Evolutionary conservation across 2,888 invertebrate species (phyloP), one percentile per base, ranked within the genome.

Genomic region (Psococerastis gibbosa): DNA sequence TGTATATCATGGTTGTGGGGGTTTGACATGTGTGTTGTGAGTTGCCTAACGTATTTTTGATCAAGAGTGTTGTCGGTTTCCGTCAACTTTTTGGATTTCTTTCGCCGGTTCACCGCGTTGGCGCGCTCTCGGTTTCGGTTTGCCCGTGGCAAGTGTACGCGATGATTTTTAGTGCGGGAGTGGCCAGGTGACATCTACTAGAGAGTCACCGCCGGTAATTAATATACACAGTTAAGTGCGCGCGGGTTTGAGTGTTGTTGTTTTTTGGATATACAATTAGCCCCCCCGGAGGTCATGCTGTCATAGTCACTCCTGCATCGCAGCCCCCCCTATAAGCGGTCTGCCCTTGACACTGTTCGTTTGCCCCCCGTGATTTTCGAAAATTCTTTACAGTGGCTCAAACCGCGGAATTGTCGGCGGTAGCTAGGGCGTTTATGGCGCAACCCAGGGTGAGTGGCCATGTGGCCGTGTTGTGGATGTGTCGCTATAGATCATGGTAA

Each of bases 391-490:
- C 17, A 38, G 38, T 38, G 38, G 38, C 38, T 38, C 38, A 38
- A 38, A 38, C 38, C 22, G 38, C 38, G 18, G 38, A 38, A 20
- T 20, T 38, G 22, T 20, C 38, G 13, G 38, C 38, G 38, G 38
- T 38, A 13, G 38, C 38, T 22, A 38, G 38, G 38, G 38, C 38
- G 38, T 38, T 38, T 22, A 82, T 82, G 82, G 81, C 82, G 74
- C 81, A 81, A 76, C 80, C 81, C 75, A 77, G 81, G 80, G 82
- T 81, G 78, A 69, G 78, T 73, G 47, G 20, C 38, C 38, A 38
- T 38, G 38, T 38, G 38, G 17, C 20, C 38, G 46, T 49, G 49
- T 49, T 49, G 47, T 47, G 41, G 45, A 45, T 43, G 41, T 48
- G 49, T 49, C 49, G 46, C 48, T 48, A 49, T 49, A 46, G 46